Evolutionary conservation across 1,140 invertebrate genomes (phyloP).

Genomic region (Myzus persicae): DNA sequence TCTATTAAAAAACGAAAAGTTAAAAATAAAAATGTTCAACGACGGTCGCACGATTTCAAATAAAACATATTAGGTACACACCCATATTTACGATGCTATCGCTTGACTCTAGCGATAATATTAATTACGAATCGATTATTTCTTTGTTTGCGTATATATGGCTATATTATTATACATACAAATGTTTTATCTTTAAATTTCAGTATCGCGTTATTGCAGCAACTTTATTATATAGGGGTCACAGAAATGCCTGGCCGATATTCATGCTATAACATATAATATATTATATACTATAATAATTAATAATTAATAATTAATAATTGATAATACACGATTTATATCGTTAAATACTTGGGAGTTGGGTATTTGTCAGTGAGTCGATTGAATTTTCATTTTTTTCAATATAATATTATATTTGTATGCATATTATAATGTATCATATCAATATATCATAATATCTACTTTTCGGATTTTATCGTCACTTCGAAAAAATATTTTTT

Average conservation of each 20-base stretch:
- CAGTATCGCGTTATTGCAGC: neutral
- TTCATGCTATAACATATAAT: no score
- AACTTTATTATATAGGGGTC: neutral
- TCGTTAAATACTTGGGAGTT: no score
- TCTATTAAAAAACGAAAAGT: neutral
- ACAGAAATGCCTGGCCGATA: neutral
- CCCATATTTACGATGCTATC: neutral
- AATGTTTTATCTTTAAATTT: slow-evolving; percentile 15
- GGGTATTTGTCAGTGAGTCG: no score
- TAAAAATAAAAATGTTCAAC: neutral
- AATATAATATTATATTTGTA: no score
- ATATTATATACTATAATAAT: no score
- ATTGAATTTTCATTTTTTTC: no score
- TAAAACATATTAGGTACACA: neutral
- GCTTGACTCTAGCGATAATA: neutral
- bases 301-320: no score
- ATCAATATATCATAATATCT: no score
- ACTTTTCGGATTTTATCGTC: no score
- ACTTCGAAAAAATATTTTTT: no score
- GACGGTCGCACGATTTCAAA: slow-evolving; percentile 18
- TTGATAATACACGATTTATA: no score
- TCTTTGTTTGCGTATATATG: neutral
- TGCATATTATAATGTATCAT: no score
- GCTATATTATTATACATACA: neutral
- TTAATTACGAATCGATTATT: slow-evolving; percentile 6